Evolutionary conservation across 2,113 vertebrate genomes (phyloP), one percentile per base, ranked within the genome.

Genomic region (Sprattus sprattus): DNA sequence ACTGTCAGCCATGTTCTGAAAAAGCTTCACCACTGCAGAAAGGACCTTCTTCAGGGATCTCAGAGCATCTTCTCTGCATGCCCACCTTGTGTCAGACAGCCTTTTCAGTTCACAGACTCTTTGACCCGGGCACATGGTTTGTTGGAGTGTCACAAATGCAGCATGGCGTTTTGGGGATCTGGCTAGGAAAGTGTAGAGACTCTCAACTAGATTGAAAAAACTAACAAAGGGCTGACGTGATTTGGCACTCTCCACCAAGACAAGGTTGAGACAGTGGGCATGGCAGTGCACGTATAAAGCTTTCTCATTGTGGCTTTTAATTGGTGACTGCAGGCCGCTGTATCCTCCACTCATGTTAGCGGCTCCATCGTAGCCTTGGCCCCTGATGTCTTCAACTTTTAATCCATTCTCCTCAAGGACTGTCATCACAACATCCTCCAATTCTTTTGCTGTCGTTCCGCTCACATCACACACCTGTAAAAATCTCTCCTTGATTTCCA

Each of bases 391-490:
- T 46, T 86, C 80, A 49, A 81, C 15, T 22, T 86, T 82, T 11
- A 60, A 44, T n/a, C 52, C 78, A 82, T 85, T 85, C 50, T 85
- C 80, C 39, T 85, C 50, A 81, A 85, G 78, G 39, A 85, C 18
- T 52, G 78, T 45, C 78, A 85, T 82, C 45, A 85, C 85, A 81
- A 60, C 50, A 82, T 85, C 60, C 78, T 82, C 16, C 32, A 82
- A 82, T 46, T 85, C 78, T 81, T 60, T 32, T n/a, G n/a, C 85
- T 60, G 83, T 85, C 78, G 85, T 85, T 85, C n/a, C 20, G 4
- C 25, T 32, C 71, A 81, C 75, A 81, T 81, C 67, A 85, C 71
- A 85, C 44, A 60, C 85, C 60, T 64, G 49, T 39, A 85, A 44
- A 57, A 85, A 85, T 44, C 83, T 45, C 32, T 67, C 39, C 13